Conservation (phyloP, 2,113 vertebrate genomes). For the Cavia aperea region DNA sequence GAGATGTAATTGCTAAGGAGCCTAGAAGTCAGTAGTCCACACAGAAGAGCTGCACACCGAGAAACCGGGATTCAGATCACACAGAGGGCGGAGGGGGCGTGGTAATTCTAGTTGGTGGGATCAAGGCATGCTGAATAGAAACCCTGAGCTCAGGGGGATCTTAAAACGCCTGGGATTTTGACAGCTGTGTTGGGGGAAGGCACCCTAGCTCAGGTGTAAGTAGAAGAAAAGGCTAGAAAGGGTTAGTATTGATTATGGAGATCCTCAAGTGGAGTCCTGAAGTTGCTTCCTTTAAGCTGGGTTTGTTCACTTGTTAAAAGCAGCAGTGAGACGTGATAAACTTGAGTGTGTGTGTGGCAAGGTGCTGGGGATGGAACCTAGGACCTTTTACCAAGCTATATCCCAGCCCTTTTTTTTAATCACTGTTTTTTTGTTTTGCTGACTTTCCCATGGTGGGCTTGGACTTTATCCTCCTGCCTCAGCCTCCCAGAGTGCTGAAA, state of each 20-base stretch:
- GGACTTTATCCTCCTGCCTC: neutral
- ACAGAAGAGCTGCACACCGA: neutral
- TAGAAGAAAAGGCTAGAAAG: neutral
- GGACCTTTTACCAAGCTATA: neutral
- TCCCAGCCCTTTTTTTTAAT: neutral
- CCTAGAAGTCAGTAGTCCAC: neutral
- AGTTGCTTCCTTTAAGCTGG: neutral
- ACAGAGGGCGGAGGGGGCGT: neutral
- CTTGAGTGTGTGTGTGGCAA: neutral
- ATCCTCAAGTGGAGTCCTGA: neutral
- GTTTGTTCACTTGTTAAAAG: constrained; percentile 22
- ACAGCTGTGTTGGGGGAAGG: neutral
- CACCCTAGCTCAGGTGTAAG: neutral
- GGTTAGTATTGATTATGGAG: neutral
- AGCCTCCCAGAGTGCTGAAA: neutral
- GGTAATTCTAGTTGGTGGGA: neutral
- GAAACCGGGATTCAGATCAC: neutral
- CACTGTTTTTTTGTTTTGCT: neutral
- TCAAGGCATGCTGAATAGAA: neutral
- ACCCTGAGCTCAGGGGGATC: neutral
- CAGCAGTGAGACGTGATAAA: neutral
- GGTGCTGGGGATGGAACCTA: neutral
- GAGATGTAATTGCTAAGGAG: neutral
- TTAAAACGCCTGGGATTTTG: neutral
- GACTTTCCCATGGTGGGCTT: neutral